phyloP scores from a whole-genome alignment of 2,888 invertebrate species.

The Melanophora roralis region DNA sequence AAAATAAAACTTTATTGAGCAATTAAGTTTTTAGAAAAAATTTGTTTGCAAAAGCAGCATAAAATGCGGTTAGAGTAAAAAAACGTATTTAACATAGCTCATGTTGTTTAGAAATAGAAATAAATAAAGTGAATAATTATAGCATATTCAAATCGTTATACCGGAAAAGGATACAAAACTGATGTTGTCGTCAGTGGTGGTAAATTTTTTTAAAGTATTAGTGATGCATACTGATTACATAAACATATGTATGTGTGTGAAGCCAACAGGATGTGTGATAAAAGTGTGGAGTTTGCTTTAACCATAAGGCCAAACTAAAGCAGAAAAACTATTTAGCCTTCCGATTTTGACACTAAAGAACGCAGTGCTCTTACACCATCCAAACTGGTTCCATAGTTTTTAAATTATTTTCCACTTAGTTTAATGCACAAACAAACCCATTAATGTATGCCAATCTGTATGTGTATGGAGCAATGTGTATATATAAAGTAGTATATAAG shows the following conservation, averaged over 20 bases:
- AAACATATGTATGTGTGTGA: no score
- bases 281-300: no score
- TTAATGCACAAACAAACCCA: neutral
- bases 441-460: no score
- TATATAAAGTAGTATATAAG: neutral
- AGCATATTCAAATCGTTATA: neutral
- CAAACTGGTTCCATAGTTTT: slow-evolving; percentile 20
- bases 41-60: slow-evolving; percentile 35
- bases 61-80: neutral
- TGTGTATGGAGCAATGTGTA: neutral
- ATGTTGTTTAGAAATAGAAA: neutral
- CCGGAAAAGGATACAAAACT: neutral
- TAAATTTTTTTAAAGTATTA: no score
- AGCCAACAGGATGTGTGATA: no score
- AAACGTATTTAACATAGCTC: neutral
- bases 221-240: no score
- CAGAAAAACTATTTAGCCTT: no score
- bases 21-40: slow-evolving; percentile 41
- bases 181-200: neutral
- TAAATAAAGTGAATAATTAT: no score
- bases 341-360: no score
- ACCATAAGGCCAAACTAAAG: no score
- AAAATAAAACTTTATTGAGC: slow-evolving; percentile 53
- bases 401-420: slow-evolving; percentile 17
- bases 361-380: neutral